phyloP scores from a whole-genome alignment of 1,140 invertebrate genomes.

The Epicauta chinensis region DNA sequence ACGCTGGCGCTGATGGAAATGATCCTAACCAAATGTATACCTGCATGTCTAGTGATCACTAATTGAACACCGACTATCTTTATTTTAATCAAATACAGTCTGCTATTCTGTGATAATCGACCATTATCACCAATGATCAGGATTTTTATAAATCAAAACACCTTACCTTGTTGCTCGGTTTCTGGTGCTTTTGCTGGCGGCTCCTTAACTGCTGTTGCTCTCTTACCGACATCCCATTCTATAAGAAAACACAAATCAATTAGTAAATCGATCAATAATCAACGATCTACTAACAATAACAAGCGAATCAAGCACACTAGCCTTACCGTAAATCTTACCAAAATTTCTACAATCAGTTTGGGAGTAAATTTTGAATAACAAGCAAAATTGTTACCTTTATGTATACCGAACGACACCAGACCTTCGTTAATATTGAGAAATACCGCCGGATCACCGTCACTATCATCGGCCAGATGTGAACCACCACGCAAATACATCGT shows the following conservation, averaged over 20 bases:
- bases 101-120: background rate
- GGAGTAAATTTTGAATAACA: too few relatives aligned
- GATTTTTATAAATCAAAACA: constrained; percentile 1
- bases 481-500: constrained; percentile 46
- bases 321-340: too few relatives aligned
- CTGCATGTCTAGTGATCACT: constrained; percentile 6
- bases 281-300: background rate
- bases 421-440: background rate
- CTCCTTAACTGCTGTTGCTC: constrained; percentile 11
- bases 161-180: constrained; percentile 38
- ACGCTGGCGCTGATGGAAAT: constrained; percentile 10
- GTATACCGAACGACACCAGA: background rate
- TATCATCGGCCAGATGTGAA: constrained; percentile 18
- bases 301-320: background rate
- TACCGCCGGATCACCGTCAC: background rate
- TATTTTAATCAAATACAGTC: background rate
- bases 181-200: constrained; percentile 17
- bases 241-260: constrained; percentile 20
- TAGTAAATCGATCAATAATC: background rate
- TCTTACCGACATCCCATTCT: constrained; percentile 38
- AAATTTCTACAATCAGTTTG: too few relatives aligned
- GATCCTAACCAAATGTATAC: constrained; percentile 11
- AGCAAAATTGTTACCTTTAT: constrained; percentile 8
- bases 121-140: background rate
- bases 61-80: constrained; percentile 4